Base-by-base conservation (phyloP, 2,113 vertebrate species). In the Sula dactylatra region DNA sequence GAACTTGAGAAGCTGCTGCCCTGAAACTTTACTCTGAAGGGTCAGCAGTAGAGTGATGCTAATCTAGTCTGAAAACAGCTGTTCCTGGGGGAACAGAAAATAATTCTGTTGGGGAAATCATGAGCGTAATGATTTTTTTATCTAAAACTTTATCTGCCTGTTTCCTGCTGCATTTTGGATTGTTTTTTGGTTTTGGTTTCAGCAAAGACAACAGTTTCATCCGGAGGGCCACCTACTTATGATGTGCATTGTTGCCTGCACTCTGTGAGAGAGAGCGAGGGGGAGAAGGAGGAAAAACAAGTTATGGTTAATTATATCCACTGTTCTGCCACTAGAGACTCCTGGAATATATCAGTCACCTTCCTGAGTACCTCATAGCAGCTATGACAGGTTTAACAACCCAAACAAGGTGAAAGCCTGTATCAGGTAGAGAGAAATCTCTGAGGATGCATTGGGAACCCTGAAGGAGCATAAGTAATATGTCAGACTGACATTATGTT, bases 51-150 rank as follows among this genome's bases (percentile, higher is more conserved):
- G n/a, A 59, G 54, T 34, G 79, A 88, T 83, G 32, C 54, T 90
- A 91, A 95, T 81, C 87, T 92, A 79, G 52, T 82, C 70, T 56
- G 27, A 84, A 95, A 88, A 81, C 74, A 92, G 64, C 55, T 81
- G 22, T 67, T 95, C 82, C 90, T 54, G 40, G 22, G 67, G 74
- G 90, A 94, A 18, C 32, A 92, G 54, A 80, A 92, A 58, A 66
- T 64, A 87, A 72, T 73, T 44, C 45, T 34, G 20, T 32, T 66
- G 32, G 24, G 50, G 44, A 85, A 89, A 89, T 91, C 9, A 58
- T 31, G 34, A 56, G 27, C 32, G 8, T 38, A 36, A 58, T 25
- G 11, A 9, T 7, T 29, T 54, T 70, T 71, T 86, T 47, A 73
- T 76, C 40, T 86, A 80, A 78, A 65, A 66, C 12, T 36, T 84